phyloP scores from a whole-genome alignment of 1,140 invertebrate species.

The Lanistes nyassanus region DNA sequence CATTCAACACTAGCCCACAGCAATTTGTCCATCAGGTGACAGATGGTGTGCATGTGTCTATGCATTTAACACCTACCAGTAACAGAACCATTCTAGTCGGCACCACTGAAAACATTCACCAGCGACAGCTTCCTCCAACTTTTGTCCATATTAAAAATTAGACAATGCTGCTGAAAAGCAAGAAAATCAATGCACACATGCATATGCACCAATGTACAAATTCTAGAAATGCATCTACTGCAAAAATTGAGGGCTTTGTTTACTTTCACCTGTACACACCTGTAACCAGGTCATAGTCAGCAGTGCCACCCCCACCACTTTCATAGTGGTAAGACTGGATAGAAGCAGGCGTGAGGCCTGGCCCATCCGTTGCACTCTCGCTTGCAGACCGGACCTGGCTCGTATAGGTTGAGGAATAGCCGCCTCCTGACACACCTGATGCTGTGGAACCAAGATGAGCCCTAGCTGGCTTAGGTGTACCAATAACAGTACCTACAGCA shows the following conservation, averaged over 20 bases:
- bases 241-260: neutral
- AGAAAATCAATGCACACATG: too few relatives aligned
- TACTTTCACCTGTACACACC: conserved; percentile 24
- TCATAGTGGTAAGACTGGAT: conserved; percentile 38
- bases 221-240: neutral
- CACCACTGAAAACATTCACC: too few relatives aligned
- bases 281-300: conserved; percentile 49
- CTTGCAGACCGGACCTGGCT: conserved; percentile 31
- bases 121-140: too few relatives aligned
- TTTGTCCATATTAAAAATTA: too few relatives aligned
- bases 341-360: conserved; percentile 15
- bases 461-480: conserved; percentile 35
- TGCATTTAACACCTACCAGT: too few relatives aligned
- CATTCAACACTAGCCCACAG: too few relatives aligned
- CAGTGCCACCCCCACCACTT: conserved; percentile 29
- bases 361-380: conserved; percentile 23
- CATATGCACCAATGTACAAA: neutral
- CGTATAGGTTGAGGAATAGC: conserved; percentile 25
- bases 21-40: too few relatives aligned
- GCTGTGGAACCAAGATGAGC: conserved; percentile 35
- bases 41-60: too few relatives aligned
- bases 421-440: conserved; percentile 18
- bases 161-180: too few relatives aligned
- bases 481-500: conserved; percentile 34
- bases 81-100: too few relatives aligned